phyloP scores from a whole-genome alignment of 1,140 invertebrate species.

The Anastrepha obliqua region DNA sequence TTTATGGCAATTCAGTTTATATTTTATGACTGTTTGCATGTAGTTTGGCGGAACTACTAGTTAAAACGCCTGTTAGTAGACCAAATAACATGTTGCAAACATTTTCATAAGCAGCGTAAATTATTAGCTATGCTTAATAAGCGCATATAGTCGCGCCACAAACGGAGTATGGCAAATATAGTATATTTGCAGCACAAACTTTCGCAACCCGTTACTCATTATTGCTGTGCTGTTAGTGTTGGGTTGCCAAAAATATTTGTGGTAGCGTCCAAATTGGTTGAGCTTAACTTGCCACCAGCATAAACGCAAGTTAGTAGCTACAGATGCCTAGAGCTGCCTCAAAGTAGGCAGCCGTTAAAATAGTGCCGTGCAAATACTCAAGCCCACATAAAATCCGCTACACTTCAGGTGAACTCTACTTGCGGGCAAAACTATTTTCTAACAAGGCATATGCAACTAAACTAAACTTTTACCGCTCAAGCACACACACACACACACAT shows the following conservation, averaged over 20 bases:
- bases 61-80: conserved; percentile 25
- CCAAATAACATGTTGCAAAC: conserved; percentile 38
- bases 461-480: not conserved
- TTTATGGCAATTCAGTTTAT: conserved; percentile 50
- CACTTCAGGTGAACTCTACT: not conserved
- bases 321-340: not conserved
- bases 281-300: not conserved
- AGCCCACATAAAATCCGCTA: not conserved
- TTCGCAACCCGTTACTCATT: not conserved
- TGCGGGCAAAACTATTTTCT: not conserved
- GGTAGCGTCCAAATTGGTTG: not conserved
- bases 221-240: not conserved
- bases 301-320: not conserved
- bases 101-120: conserved; percentile 36
- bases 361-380: not conserved
- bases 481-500: conserved; percentile 2
- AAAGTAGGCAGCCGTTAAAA: not conserved
- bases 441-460: not conserved
- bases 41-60: not conserved
- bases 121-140: conserved; percentile 47
- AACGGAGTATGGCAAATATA: not conserved
- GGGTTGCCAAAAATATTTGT: not conserved
- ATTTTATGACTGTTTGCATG: conserved; percentile 47
- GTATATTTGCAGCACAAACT: conserved; percentile 30
- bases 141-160: conserved; percentile 21